phyloP scores from a whole-genome alignment of 37 sponge, comb jelly and placozoan genomes.

The Crambe crambe region DNA sequence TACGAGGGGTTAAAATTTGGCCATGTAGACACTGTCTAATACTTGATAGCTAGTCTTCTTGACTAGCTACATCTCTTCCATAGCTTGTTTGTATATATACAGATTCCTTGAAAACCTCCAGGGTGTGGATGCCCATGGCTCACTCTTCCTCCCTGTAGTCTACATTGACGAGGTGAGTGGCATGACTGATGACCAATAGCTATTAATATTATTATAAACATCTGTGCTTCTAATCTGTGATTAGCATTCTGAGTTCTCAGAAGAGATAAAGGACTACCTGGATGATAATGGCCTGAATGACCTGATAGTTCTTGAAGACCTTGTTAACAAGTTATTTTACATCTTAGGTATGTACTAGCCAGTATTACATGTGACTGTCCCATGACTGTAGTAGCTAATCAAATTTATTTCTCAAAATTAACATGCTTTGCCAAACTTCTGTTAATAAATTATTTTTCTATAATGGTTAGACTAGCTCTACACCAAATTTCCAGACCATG shows the following conservation, averaged over 20 bases:
- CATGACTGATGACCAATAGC: not conserved
- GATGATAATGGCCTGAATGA: conserved; percentile 33
- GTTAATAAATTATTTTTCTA: too few species aligned
- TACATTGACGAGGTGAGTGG: conserved; percentile 66
- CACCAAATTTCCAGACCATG: too few species aligned
- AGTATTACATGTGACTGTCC: not conserved
- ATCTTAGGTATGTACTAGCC: conserved; percentile 23
- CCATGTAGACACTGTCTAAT: too few species aligned
- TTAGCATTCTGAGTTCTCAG: conserved; percentile 59
- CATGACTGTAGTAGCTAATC: too few species aligned
- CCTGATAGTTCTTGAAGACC: not conserved
- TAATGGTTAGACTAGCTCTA: too few species aligned
- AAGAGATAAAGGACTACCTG: conserved; percentile 26
- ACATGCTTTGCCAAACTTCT: too few species aligned
- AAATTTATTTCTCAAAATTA: too few species aligned
- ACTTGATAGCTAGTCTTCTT: too few species aligned
- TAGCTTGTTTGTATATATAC: too few species aligned
- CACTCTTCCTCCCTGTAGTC: conserved; percentile 62
- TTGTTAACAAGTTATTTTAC: not conserved
- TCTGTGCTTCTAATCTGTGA: not conserved
- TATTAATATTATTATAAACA: not conserved
- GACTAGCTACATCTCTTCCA: too few species aligned
- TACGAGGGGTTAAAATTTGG: too few species aligned
- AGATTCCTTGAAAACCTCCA: conserved; percentile 36
- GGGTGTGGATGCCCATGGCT: conserved; percentile 7